These are phyloP conservation scores for Augochlora pura DNA, from an alignment of 1,140 invertebrate species.

Conservation along the genomic window DNA sequence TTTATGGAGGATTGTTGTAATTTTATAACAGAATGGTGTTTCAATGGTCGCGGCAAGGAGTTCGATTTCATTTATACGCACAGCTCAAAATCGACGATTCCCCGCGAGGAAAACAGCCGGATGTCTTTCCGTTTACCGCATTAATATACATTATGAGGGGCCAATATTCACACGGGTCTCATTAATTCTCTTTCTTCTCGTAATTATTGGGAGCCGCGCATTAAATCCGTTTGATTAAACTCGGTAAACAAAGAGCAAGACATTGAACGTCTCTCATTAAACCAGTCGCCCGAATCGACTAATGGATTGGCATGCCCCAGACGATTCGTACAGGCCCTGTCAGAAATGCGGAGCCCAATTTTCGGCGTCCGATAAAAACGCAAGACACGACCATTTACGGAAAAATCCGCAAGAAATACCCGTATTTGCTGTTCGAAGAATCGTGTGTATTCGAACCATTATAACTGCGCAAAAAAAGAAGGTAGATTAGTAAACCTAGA, in stretches of 20 bases:
- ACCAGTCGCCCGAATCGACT: neutral
- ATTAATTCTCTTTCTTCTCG: slow-evolving; percentile 13
- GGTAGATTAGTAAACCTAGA: too few relatives aligned
- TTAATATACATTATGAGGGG: slow-evolving; percentile 17
- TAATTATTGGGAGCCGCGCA: neutral
- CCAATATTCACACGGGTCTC: slow-evolving; percentile 14
- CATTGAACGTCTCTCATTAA: slow-evolving; percentile 8
- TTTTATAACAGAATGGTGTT: too few relatives aligned
- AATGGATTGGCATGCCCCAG: neutral
- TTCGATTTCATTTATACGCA: neutral
- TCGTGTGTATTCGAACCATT: too few relatives aligned
- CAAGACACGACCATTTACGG: too few relatives aligned
- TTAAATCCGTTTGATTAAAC: slow-evolving; percentile 12
- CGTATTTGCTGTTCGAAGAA: too few relatives aligned
- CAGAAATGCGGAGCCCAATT: too few relatives aligned
- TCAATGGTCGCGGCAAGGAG: neutral
- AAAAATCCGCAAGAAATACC: too few relatives aligned
- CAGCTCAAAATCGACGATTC: neutral
- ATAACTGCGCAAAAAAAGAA: too few relatives aligned
- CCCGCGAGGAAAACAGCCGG: slow-evolving; percentile 3
- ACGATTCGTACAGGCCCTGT: too few relatives aligned
- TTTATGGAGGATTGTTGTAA: too few relatives aligned
- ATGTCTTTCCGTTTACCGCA: slow-evolving; percentile 11
- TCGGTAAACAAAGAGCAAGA: neutral
- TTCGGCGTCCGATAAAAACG: too few relatives aligned